Base-by-base conservation (phyloP, 2,888 invertebrate genomes). In the Cerceris rybyensis region DNA sequence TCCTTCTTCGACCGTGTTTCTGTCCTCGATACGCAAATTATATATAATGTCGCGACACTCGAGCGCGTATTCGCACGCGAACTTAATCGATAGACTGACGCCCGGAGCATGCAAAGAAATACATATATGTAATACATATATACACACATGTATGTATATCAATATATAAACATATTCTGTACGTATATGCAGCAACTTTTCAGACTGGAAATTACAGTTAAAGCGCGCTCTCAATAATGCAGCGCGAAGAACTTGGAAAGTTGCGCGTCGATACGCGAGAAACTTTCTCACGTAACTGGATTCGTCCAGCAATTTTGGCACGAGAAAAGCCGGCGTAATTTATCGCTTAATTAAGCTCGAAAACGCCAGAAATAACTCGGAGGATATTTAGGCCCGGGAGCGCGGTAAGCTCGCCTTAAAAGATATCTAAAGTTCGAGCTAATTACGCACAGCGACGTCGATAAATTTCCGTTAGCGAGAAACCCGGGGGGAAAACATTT, bases 331-430 rank as follows among this genome's bases (percentile, higher is more conserved):
- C 17, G 41, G 55, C 41, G 16, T 42, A 66, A 72, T 43, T 72
- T 58, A 61, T 58, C 66, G 61, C 16, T 67, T 71, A 61, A 75
- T 75, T 72, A 71, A 72, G 57, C 67, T 57, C 39, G 50, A 63
- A 61, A 71, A 46, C 57, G 17, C 41, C 46, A 7, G 50, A 57
- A 75, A 67, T 58, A 71, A 61, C 61, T 43, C n/a, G 41, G 46
- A 43, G 54, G 39, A 65, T 50, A 49, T 39, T n/a, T 9, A 60
- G 61, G 42, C 39, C 41, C 50, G 52, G 39, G 16, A 17, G n/a
- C 50, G 46, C 46, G 46, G 46, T n/a, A 7, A 50, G 11, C 13
- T 50, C n/a, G 13, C 13, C 50, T 50, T 17, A 11, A 52, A 42
- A 42, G 55, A 13, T 14, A 13, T 5, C 58, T 7, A 50, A 61